Evolutionary conservation across 2,113 vertebrate species (phyloP).

Genomic region (Hemicordylus capensis): DNA sequence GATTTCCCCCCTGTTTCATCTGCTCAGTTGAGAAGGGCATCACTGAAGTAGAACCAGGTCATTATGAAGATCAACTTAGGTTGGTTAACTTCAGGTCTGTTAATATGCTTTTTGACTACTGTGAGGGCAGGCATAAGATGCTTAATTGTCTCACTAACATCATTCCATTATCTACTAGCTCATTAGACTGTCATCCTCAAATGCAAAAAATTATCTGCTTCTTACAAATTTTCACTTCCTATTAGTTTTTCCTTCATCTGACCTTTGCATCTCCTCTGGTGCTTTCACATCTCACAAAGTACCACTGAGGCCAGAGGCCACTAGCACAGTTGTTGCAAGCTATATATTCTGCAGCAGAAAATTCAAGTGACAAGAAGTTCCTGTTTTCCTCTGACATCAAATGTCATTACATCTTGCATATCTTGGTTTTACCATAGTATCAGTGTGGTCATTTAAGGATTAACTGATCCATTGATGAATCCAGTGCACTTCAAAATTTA

Average conservation of each 20-base stretch:
- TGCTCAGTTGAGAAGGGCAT: not conserved
- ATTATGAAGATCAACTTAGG: not conserved
- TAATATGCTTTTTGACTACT: not conserved
- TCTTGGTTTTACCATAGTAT: not conserved
- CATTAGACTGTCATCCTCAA: not conserved
- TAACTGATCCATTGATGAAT: not conserved
- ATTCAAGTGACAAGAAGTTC: not conserved
- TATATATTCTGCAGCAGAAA: not conserved
- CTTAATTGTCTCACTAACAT: not conserved
- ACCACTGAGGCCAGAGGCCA: not conserved
- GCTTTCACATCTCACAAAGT: not conserved
- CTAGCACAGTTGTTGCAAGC: not conserved
- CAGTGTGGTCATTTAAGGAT: too few species aligned
- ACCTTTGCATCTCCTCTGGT: not conserved
- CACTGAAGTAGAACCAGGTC: conserved; percentile 9
- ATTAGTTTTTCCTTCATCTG: conserved; percentile 4
- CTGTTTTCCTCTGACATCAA: not conserved
- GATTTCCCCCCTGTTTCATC: not conserved
- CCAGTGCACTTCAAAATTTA: not conserved
- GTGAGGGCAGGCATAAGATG: not conserved
- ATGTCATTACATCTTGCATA: not conserved
- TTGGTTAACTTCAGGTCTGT: not conserved
- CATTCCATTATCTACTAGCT: not conserved
- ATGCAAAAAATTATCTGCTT: not conserved
- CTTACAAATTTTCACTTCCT: not conserved